Evolutionary conservation across 2,113 vertebrate genomes (phyloP).

Genomic region (Ameiurus melas): DNA sequence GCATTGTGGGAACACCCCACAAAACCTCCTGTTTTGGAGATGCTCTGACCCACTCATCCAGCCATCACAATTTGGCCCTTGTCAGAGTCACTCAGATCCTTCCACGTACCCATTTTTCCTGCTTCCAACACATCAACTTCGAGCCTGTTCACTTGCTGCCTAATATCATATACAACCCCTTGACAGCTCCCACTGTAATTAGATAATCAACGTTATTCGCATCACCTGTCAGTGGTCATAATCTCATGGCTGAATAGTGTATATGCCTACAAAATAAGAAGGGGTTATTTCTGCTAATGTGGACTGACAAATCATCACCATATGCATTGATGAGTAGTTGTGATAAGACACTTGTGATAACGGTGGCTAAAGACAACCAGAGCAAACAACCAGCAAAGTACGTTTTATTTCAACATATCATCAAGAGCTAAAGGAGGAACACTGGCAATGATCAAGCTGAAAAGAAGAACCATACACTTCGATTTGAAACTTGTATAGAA

Average conservation of each 20-base stretch:
- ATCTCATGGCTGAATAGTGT: neutral
- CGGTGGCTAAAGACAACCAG: neutral
- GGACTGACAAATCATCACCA: neutral
- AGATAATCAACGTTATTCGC: neutral
- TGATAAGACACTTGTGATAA: neutral
- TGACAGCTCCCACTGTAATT: too few species aligned
- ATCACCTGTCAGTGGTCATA: too few species aligned
- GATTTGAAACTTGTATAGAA: neutral
- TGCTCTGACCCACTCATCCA: too few species aligned
- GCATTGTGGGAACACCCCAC: too few species aligned
- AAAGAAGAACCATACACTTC: neutral
- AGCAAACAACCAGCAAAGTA: neutral
- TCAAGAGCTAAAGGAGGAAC: neutral
- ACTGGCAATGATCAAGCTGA: neutral
- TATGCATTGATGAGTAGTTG: neutral
- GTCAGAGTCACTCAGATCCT: too few species aligned
- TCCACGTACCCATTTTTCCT: too few species aligned
- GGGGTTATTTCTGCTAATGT: neutral
- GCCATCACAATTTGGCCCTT: too few species aligned
- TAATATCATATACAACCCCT: too few species aligned
- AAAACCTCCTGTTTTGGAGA: too few species aligned
- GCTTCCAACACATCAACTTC: too few species aligned
- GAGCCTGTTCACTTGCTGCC: too few species aligned
- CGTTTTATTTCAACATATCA: too few species aligned
- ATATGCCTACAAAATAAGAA: neutral